A percentile compares a stretch with the other conserved stretches of the same genome.
Evolutionary conservation across 2,113 vertebrate species (phyloP).

Genomic region (Barnardius zonarius): DNA sequence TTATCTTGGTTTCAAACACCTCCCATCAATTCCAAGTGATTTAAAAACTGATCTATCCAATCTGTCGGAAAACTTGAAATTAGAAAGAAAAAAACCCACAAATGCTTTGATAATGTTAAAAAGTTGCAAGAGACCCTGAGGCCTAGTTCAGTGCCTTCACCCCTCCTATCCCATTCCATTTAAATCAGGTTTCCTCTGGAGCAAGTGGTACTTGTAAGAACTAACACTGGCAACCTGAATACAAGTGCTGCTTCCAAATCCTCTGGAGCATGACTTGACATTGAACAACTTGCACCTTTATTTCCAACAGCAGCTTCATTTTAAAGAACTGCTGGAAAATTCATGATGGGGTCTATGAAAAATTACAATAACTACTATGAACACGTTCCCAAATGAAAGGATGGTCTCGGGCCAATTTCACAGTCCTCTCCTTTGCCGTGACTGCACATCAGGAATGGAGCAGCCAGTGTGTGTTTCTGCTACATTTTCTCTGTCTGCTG

Average conservation of each 20-base stretch:
- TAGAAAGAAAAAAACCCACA: neutral
- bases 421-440: neutral
- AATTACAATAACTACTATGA: neutral
- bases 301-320: constrained; percentile 11
- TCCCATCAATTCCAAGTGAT: neutral
- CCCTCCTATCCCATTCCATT: neutral
- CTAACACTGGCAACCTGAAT: neutral
- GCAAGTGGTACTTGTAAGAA: neutral
- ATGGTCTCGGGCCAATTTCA: neutral
- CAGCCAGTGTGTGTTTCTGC: neutral
- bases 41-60: neutral
- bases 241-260: neutral
- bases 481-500: neutral
- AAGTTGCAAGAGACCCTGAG: neutral
- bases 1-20: neutral
- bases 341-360: neutral
- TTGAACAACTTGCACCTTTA: neutral
- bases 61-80: neutral
- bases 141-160: neutral
- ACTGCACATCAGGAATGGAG: neutral
- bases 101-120: neutral
- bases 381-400: neutral
- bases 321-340: constrained; percentile 33
- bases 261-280: neutral
- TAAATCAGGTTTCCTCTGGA: neutral